Conservation (phyloP, 53 echinoderm and acorn worm genomes). For the Glandiceps talaboti region DNA sequence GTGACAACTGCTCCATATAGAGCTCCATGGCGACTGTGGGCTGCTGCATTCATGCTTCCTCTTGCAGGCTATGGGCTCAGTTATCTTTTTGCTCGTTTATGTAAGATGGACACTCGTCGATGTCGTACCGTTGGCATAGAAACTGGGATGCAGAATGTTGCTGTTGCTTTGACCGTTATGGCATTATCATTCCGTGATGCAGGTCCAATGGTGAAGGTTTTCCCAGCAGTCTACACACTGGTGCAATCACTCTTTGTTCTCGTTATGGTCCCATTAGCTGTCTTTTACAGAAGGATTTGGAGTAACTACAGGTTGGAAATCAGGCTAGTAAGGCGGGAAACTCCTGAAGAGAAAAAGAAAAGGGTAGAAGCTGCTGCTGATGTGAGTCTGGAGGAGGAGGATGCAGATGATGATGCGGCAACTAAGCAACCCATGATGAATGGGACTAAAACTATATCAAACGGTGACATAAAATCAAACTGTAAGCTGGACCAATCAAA, state of each 20-base stretch:
- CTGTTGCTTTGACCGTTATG: background rate
- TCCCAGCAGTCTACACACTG: background rate
- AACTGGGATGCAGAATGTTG: background rate
- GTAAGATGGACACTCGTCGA: background rate
- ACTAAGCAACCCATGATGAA: background rate
- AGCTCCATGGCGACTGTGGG: background rate
- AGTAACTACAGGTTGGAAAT: background rate
- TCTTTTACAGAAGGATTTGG: background rate
- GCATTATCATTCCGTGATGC: background rate
- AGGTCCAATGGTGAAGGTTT: background rate
- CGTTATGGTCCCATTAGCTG: background rate
- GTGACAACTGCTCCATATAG: background rate
- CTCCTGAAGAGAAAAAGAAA: background rate
- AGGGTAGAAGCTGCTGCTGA: too few species aligned
- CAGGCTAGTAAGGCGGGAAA: background rate
- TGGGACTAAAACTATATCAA: background rate
- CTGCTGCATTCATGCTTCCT: background rate
- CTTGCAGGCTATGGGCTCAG: background rate
- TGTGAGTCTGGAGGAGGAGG: background rate
- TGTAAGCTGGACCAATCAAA: background rate
- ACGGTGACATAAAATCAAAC: background rate
- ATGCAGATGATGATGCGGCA: too few species aligned
- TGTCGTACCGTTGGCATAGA: background rate
- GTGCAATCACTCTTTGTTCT: background rate
- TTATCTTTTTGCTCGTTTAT: background rate